Evolutionary conservation across 2,888 invertebrate species (phyloP).

Genomic region (Notodonta dromedarius): DNA sequence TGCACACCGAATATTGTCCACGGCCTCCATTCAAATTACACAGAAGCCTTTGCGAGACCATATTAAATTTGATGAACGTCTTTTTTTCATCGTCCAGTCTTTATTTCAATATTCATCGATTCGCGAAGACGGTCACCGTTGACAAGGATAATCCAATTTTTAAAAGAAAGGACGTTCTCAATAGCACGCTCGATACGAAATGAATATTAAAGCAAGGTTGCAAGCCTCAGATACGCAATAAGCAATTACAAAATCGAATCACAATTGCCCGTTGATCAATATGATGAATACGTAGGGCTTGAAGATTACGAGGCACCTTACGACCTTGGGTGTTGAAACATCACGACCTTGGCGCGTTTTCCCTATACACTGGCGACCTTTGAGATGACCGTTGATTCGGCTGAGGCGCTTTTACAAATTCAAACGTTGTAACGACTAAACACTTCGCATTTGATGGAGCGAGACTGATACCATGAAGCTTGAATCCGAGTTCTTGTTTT

Average conservation of each 20-base stretch:
- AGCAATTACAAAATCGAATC: constrained; percentile 44
- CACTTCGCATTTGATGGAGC: constrained; percentile 11
- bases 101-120: constrained; percentile 22
- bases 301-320: constrained; percentile 16
- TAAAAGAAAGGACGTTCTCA: background rate
- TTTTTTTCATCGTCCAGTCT: constrained; percentile 19
- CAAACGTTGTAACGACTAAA: constrained; percentile 15
- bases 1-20: constrained; percentile 21
- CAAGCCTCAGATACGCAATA: constrained; percentile 24
- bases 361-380: constrained; percentile 49
- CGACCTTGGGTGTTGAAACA: constrained; percentile 38
- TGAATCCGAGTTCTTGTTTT: no score
- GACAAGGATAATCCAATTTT: constrained; percentile 11
- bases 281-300: constrained; percentile 45
- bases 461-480: constrained; percentile 14
- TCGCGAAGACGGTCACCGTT: constrained; percentile 15
- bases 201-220: constrained; percentile 14
- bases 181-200: constrained; percentile 5
- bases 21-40: constrained; percentile 24
- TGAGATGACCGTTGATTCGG: constrained; percentile 36
- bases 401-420: constrained; percentile 25
- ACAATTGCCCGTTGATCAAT: constrained; percentile 49
- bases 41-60: constrained; percentile 27
- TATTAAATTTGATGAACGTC: constrained; percentile 21
- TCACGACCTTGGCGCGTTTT: constrained; percentile 47